Evolutionary conservation across 2,113 vertebrate genomes (phyloP).

Genomic region (Zosterops pallidus): DNA sequence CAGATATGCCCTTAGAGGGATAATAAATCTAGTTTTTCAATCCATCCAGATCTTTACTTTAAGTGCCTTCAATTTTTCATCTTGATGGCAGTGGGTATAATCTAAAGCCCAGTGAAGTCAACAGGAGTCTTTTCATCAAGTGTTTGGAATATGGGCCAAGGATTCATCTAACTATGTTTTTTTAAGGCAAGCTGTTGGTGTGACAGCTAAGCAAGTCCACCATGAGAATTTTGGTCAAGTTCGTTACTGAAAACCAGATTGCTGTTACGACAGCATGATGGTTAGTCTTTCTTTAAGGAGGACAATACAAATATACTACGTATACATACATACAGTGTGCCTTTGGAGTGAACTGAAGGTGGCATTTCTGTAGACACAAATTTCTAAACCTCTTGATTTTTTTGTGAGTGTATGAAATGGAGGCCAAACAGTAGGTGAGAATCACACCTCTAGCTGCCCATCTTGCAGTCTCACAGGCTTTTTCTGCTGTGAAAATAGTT

Average conservation of each 20-base stretch:
- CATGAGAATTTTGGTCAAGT: background rate
- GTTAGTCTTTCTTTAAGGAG: background rate
- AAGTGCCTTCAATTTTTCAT: slow-evolving; percentile 39
- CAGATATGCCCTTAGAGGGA: background rate
- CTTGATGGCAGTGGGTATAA: background rate
- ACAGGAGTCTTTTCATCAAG: background rate
- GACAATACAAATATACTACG: background rate
- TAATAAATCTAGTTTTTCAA: slow-evolving; percentile 41
- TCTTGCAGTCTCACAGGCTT: background rate
- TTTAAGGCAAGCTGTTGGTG: background rate
- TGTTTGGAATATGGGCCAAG: background rate
- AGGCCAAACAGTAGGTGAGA: background rate
- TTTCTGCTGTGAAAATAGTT: background rate
- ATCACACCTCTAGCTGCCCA: background rate
- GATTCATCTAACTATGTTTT: background rate
- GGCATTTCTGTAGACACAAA: background rate
- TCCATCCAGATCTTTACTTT: slow-evolving; percentile 26
- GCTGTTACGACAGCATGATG: background rate
- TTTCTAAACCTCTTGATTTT: background rate
- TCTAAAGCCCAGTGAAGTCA: slow-evolving; percentile 29
- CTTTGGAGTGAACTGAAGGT: background rate
- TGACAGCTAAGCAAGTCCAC: background rate
- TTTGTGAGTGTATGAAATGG: background rate
- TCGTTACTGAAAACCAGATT: background rate
- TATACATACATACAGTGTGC: background rate